phyloP scores from a whole-genome alignment of 2,888 invertebrate species.

The Morpho deidamia region DNA sequence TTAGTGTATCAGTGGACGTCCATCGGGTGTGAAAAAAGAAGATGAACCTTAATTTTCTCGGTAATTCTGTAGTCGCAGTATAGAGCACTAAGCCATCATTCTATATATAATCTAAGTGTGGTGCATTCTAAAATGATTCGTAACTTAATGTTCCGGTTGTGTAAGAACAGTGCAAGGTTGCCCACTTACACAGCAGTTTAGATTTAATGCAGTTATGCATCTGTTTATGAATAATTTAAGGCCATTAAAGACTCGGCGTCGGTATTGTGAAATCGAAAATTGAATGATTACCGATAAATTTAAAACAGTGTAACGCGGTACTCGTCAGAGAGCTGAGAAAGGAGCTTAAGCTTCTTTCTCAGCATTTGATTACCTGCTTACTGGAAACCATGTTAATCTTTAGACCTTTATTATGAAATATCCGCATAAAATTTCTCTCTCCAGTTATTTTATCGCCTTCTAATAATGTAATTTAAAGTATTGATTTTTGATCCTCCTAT shows the following conservation, averaged over 20 bases:
- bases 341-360: too few species aligned
- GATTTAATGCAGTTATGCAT: constrained; percentile 22
- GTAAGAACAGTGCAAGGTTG: constrained; percentile 30
- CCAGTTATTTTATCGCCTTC: too few species aligned
- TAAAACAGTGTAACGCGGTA: too few species aligned
- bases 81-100: constrained; percentile 4
- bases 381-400: too few species aligned
- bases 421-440: too few species aligned
- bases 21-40: too few species aligned
- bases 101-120: constrained; percentile 20
- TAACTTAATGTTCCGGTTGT: constrained; percentile 28
- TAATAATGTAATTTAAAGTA: too few species aligned
- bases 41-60: constrained; percentile 1
- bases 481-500: too few species aligned
- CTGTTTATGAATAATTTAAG: constrained; percentile 14
- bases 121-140: constrained; percentile 24
- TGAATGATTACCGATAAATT: not conserved
- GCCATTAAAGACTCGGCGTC: constrained; percentile 1
- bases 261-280: constrained; percentile 6
- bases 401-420: too few species aligned
- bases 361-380: too few species aligned
- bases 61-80: constrained; percentile 1
- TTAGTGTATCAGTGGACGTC: too few species aligned
- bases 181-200: constrained; percentile 20
- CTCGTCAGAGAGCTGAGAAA: too few species aligned